Base-by-base conservation (phyloP, 2,797 vertebrate genomes). In the Acanthornis magna region DNA sequence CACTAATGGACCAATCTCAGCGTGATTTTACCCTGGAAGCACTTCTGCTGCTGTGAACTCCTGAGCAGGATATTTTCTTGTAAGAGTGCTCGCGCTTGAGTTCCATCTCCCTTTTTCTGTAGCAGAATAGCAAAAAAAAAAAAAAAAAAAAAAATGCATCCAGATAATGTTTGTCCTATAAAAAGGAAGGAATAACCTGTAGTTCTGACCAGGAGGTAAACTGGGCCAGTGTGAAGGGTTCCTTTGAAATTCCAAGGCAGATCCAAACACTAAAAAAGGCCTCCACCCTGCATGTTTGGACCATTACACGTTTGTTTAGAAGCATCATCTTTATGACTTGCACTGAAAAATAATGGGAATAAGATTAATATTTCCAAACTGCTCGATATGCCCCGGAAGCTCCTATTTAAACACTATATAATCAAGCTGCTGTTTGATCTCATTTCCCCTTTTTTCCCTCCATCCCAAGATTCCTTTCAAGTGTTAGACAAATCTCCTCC, bases 401-500 rank as follows among this genome's bases (percentile, higher is more conserved):
- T 85, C 60, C 48, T 78, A n/a, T 81, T 92, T 91, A 93, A 92
- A 81, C 80, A 48, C 70, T 42, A 20, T 27, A 63, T 83, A 91
- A 95, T 74, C 88, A 80, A 30, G n/a, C 55, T 26, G 71, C 58
- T 76, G 16, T 85, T 96, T 95, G 71, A 94, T 96, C 74, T 93
- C 57, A 36, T 88, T 88, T 93, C 71, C 45, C 26, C 4, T 62
- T 79, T 80, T 75, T 89, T 57, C 7, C 50, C 66, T 60, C 51
- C 50, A 76, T 90, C 60, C 65, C 63, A 50, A 95, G 75, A 55
- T 67, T 95, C 45, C 85, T 96, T 94, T 94, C 93, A 96, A 97
- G 93, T 89, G 89, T 74, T 87, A 85, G 91, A 94, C 94, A 96
- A 96, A 96, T 95, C 90, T 94, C 90, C 80, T 82, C 77, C 93